A percentile compares a stretch with the other conserved stretches of the same genome.
Conservation (phyloP, 2,888 invertebrate species). For the Hyposoter didymator region DNA sequence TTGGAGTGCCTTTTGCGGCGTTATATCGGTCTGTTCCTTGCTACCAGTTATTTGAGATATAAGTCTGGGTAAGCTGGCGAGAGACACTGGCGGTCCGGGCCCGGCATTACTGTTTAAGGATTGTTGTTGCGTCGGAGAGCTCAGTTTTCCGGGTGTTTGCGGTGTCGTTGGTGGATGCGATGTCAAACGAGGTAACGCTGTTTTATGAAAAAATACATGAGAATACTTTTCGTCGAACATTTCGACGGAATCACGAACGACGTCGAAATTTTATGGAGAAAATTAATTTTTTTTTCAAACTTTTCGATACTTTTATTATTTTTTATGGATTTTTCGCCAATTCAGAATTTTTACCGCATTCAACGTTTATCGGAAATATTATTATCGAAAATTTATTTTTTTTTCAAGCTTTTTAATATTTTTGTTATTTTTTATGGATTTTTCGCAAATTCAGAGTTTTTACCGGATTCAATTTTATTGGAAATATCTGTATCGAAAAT, state of each 20-base stretch:
- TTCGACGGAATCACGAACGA: not conserved
- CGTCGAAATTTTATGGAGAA: too few species aligned
- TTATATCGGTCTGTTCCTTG: conserved; percentile 85
- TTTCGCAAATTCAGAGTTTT: too few species aligned
- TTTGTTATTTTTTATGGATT: too few species aligned
- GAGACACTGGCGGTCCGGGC: conserved; percentile 84
- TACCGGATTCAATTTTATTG: too few species aligned
- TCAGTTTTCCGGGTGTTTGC: conserved; percentile 80
- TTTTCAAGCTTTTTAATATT: too few species aligned
- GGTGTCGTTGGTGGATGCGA: conserved; percentile 85
- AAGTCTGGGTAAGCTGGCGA: conserved; percentile 85
- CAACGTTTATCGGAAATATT: too few species aligned
- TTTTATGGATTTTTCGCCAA: too few species aligned
- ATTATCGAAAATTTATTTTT: too few species aligned
- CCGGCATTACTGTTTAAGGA: conserved; percentile 80
- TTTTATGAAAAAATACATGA: not conserved
- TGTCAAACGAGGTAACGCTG: conserved; percentile 88
- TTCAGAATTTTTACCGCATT: too few species aligned
- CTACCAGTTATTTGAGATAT: conserved; percentile 85
- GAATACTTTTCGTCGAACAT: not conserved
- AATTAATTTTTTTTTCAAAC: too few species aligned
- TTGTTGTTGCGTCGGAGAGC: conserved; percentile 79
- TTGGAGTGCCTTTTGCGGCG: conserved; percentile 86
- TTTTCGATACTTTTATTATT: too few species aligned
- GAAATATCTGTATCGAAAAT: too few species aligned